These are phyloP conservation scores for Bimastos eiseni DNA, from an alignment of 2,888 invertebrate species.

Conservation along the genomic window DNA sequence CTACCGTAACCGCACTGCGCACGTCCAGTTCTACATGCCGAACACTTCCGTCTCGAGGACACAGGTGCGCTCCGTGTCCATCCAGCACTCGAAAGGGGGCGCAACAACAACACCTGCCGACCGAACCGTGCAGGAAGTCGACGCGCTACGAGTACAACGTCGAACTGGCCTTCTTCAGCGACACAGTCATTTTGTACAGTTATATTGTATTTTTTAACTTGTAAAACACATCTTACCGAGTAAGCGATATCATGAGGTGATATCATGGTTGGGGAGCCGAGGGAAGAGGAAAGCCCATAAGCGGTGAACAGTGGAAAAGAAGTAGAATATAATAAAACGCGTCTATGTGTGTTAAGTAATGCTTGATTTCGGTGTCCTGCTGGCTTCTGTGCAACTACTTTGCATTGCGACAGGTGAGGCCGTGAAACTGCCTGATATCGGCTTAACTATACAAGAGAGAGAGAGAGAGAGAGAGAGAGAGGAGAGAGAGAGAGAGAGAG, in stretches of 20 bases:
- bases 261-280: too few relatives aligned
- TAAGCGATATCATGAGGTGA: too few relatives aligned
- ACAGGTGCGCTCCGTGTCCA: slow-evolving; percentile 27
- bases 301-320: too few relatives aligned
- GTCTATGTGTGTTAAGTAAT: background rate
- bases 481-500: too few relatives aligned
- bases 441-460: background rate
- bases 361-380: background rate
- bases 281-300: too few relatives aligned
- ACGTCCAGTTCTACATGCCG: slow-evolving; percentile 24
- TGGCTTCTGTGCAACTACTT: background rate
- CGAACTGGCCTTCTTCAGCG: slow-evolving; percentile 9
- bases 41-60: slow-evolving; percentile 24
- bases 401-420: background rate
- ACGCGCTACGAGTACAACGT: slow-evolving; percentile 24
- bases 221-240: too few relatives aligned
- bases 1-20: background rate
- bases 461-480: too few relatives aligned
- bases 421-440: background rate
- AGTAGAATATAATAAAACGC: too few relatives aligned
- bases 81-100: background rate
- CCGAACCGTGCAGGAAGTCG: background rate
- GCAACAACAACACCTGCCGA: background rate
- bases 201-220: too few relatives aligned
- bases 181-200: background rate